A percentile compares a stretch with the other conserved stretches of the same genome.
Evolutionary conservation across 2,888 invertebrate species (phyloP).

Genomic region (Agonopterix alstromeriana): DNA sequence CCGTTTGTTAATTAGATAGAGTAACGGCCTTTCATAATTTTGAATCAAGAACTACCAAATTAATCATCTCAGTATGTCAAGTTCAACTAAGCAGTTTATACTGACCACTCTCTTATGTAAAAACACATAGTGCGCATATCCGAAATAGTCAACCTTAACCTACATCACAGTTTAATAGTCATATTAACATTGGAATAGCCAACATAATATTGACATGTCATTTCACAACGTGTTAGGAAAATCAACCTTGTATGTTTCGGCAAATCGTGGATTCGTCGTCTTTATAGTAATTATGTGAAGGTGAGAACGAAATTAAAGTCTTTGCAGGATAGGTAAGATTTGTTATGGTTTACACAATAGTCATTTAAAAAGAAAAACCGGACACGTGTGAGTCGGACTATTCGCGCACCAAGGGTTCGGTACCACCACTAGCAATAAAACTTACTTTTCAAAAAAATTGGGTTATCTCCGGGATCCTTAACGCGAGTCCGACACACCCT

Average conservation of each 20-base stretch:
- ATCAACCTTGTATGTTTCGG: conserved; percentile 23
- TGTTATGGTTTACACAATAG: too few species aligned
- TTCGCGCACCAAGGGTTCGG: too few species aligned
- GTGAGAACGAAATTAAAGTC: background rate
- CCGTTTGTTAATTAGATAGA: too few species aligned
- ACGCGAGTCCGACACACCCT: too few species aligned
- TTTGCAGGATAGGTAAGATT: too few species aligned
- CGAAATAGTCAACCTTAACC: conserved; percentile 25
- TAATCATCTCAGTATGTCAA: conserved; percentile 1
- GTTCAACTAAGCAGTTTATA: background rate
- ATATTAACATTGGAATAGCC: conserved; percentile 26
- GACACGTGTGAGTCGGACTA: too few species aligned
- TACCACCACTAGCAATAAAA: too few species aligned
- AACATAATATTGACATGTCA: conserved; percentile 27
- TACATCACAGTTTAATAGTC: conserved; percentile 20
- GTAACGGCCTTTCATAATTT: too few species aligned
- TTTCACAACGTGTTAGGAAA: conserved; percentile 38
- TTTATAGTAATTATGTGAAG: conserved; percentile 8
- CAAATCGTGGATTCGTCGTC: conserved; percentile 10
- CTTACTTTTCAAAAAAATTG: too few species aligned
- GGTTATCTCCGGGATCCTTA: too few species aligned
- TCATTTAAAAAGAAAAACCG: too few species aligned
- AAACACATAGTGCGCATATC: conserved; percentile 7
- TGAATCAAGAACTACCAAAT: too few species aligned
- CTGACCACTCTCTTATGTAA: conserved; percentile 5